Percentiles rank a stretch among this genome's conserved stretches.
phyloP scores from a whole-genome alignment of 2,888 invertebrate genomes.

The Xestia rhomboidea region DNA sequence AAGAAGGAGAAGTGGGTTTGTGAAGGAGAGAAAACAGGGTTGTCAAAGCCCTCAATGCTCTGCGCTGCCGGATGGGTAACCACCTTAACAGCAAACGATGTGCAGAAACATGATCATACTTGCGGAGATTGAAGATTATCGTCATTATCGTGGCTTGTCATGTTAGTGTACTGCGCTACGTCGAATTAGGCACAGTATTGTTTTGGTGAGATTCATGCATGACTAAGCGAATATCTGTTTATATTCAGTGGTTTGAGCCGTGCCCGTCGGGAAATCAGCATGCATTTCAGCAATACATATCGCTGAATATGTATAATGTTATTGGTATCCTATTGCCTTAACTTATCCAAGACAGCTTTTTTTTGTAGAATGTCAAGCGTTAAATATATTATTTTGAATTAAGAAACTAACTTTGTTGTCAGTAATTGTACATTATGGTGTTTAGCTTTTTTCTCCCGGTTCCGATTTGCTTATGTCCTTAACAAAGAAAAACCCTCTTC shows the following conservation, averaged over 20 bases:
- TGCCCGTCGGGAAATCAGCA: constrained; percentile 31
- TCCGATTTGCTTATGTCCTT: not conserved
- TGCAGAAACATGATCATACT: no score
- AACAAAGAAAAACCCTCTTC: not conserved
- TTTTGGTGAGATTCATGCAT: constrained; percentile 36
- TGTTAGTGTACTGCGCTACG: not conserved
- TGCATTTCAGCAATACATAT: constrained; percentile 15
- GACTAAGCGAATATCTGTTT: constrained; percentile 24
- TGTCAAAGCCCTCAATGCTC: no score
- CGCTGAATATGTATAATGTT: not conserved
- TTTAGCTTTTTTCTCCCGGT: not conserved
- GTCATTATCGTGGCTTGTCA: not conserved
- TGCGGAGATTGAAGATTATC: no score
- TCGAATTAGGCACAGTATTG: constrained; percentile 37
- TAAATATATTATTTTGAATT: not conserved
- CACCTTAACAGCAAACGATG: no score
- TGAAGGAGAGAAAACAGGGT: no score
- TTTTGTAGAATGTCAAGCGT: not conserved
- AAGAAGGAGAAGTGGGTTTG: no score
- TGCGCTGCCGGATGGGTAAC: no score
- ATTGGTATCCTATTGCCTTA: not conserved
- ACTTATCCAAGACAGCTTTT: not conserved
- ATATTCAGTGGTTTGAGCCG: constrained; percentile 31
- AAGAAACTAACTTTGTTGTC: not conserved
- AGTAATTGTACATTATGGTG: not conserved